Percentiles rank a stretch among this genome's conserved stretches.
Conservation (phyloP, 2,888 invertebrate genomes). For the Rhagonycha fulva region DNA sequence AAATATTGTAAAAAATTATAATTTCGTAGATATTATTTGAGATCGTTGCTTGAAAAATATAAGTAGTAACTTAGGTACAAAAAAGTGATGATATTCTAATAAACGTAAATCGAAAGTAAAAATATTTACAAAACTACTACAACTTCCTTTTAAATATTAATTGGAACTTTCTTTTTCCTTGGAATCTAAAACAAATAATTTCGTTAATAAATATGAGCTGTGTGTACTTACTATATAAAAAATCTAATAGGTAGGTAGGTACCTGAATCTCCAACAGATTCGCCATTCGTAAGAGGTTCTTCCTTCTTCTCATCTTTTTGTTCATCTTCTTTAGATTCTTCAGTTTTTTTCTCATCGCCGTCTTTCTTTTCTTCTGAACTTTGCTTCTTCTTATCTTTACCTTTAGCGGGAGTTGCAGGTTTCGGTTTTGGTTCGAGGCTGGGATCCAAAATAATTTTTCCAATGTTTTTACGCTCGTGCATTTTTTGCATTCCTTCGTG, state of each 20-base stretch:
- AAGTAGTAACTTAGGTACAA: slow-evolving; percentile 17
- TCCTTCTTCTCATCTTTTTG: slow-evolving; percentile 53
- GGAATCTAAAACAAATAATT: slow-evolving; percentile 61
- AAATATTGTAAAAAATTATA: background rate
- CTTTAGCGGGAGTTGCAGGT: slow-evolving; percentile 78
- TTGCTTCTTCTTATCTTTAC: slow-evolving; percentile 73
- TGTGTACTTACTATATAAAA: background rate
- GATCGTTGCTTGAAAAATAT: slow-evolving; percentile 22
- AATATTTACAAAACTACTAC: slow-evolving; percentile 26
- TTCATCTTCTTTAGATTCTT: slow-evolving; percentile 48
- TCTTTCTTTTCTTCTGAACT: slow-evolving; percentile 70
- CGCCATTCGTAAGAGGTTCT: slow-evolving; percentile 58
- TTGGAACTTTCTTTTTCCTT: slow-evolving; percentile 69
- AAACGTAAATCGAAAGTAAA: slow-evolving; percentile 14
- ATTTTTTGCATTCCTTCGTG: slow-evolving; percentile 91
- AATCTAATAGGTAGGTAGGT: slow-evolving; percentile 41
- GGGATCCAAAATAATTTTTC: slow-evolving; percentile 84
- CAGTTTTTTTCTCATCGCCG: slow-evolving; percentile 61
- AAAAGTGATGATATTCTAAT: slow-evolving; percentile 8
- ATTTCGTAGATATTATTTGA: slow-evolving; percentile 15
- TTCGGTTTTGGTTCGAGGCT: slow-evolving; percentile 79
- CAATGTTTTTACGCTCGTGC: slow-evolving; percentile 90
- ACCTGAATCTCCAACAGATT: slow-evolving; percentile 59
- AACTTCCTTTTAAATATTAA: slow-evolving; percentile 55
- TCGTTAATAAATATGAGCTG: background rate